Evolutionary conservation across 2,888 invertebrate genomes (phyloP), one percentile per base, ranked within the genome.

Genomic region (Ophion slaviceki): DNA sequence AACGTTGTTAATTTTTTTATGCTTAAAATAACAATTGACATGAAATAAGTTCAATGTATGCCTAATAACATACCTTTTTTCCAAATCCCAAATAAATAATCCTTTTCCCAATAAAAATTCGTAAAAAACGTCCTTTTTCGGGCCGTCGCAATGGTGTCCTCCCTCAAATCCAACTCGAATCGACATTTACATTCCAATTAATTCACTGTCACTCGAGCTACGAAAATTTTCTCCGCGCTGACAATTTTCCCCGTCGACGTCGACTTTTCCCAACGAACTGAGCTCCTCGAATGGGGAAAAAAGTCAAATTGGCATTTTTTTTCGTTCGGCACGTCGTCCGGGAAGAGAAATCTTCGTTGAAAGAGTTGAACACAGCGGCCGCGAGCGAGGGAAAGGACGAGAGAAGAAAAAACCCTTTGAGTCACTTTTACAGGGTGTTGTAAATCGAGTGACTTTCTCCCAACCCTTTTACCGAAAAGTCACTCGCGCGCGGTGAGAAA

Each of bases 371-470:
- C 20, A 47, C 62, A 36, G 71, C 61, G 62, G n/a, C 32, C 45
- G 64, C 68, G 11, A 72, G 64, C 70, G 67, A 82, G 75, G 77
- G 64, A 75, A 72, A 77, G 57, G 40, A 66, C 47, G 57, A 53
- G 64, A 47, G 64, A 71, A 45, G 61, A 64, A 80, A 82, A 89
- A 92, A 89, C 90, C 90, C 89, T 90, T 90, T 89, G 87, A 80
- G 88, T 86, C 84, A 88, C 90, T 93, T 93, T 93, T 93, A 93
- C 91, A 90, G 90, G 91, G 74, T 80, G 86, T 86, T 90, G 89
- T 92, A 93, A 93, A 93, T 90, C 84, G 91, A 90, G 91, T 79
- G 89, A 93, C 93, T 93, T 93, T 94, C 93, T 91, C 91, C 89
- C 89, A 93, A 93, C 92, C 93, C 92, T 93, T 93, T 92, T 89